phyloP scores from a whole-genome alignment of 2,888 invertebrate species.

The Spodoptera picta region DNA sequence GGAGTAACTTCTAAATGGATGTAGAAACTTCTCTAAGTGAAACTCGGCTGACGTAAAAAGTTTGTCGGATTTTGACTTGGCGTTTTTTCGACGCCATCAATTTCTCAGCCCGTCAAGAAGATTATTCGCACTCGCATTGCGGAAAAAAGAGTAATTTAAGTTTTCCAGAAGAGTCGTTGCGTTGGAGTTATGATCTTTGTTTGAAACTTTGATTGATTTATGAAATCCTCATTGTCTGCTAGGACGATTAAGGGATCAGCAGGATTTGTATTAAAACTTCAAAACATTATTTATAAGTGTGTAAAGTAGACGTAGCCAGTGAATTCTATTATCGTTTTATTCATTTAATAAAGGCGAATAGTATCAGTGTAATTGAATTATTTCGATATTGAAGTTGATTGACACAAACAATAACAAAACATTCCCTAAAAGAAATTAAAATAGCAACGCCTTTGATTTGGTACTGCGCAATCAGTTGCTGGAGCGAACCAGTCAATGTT shows the following conservation, averaged over 20 bases:
- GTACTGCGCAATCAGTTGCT: constrained; percentile 56
- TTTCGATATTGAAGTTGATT: constrained; percentile 20
- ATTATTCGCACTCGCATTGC: constrained; percentile 88
- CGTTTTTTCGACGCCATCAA: constrained; percentile 86
- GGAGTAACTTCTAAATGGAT: constrained; percentile 86
- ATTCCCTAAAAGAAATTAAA: constrained; percentile 39
- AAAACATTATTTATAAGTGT: constrained; percentile 23
- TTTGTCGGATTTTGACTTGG: constrained; percentile 80
- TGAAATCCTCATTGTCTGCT: constrained; percentile 75
- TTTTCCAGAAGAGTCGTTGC: constrained; percentile 84
- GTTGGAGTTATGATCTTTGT: constrained; percentile 87
- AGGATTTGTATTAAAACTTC: constrained; percentile 44
- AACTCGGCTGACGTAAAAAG: constrained; percentile 87
- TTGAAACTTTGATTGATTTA: constrained; percentile 88
- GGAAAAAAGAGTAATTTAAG: constrained; percentile 88
- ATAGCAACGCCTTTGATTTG: constrained; percentile 52
- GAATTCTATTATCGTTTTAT: constrained; percentile 10
- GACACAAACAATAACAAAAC: constrained; percentile 35
- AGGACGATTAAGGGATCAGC: constrained; percentile 67
- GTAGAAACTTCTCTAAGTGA: constrained; percentile 88
- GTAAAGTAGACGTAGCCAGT: constrained; percentile 9
- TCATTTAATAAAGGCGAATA: constrained; percentile 2
- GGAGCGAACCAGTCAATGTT: constrained; percentile 45
- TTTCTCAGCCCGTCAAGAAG: constrained; percentile 88
- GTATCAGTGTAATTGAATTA: constrained; percentile 27